Percentiles rank a stretch among this genome's conserved stretches.
Conservation (phyloP, 2,797 vertebrate species). For the Phoebastria nigripes region DNA sequence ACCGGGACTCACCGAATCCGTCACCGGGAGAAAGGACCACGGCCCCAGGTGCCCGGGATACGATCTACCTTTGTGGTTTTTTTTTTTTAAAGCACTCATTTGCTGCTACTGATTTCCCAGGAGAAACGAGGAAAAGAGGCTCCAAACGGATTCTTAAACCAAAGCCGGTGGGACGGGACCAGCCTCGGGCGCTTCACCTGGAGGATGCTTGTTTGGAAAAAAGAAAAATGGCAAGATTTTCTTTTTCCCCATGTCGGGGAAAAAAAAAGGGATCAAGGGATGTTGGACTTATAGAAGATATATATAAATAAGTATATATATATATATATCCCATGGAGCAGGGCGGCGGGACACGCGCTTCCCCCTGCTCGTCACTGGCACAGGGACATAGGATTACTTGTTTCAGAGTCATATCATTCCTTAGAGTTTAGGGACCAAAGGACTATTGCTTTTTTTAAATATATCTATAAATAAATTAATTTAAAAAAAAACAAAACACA, state of each 20-base stretch:
- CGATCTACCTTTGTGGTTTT: background rate
- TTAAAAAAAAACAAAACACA: conserved; percentile 64
- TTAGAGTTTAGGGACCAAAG: conserved; percentile 99
- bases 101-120: conserved; percentile 51
- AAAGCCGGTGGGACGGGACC: conserved; percentile 84
- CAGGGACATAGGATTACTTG: conserved; percentile 83
- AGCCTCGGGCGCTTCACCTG: conserved; percentile 61
- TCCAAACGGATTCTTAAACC: conserved; percentile 69
- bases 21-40: background rate
- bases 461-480: conserved; percentile 74
- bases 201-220: conserved; percentile 41
- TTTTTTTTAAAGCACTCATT: conserved; percentile 57
- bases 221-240: background rate
- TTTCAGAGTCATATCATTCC: conserved; percentile 96
- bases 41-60: background rate
- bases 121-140: conserved; percentile 51
- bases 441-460: conserved; percentile 97
- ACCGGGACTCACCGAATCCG: conserved; percentile 2
- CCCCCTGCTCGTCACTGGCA: conserved; percentile 76
- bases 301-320: conserved; percentile 70
- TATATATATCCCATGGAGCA: conserved; percentile 62
- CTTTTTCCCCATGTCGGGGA: conserved; percentile 29
- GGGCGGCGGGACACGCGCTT: background rate
- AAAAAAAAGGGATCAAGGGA: conserved; percentile 43
- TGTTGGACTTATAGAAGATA: conserved; percentile 69